These are phyloP conservation scores for Acanthochromis polyacanthus DNA, from an alignment of 2,113 vertebrate genomes.

Conservation along the genomic window DNA sequence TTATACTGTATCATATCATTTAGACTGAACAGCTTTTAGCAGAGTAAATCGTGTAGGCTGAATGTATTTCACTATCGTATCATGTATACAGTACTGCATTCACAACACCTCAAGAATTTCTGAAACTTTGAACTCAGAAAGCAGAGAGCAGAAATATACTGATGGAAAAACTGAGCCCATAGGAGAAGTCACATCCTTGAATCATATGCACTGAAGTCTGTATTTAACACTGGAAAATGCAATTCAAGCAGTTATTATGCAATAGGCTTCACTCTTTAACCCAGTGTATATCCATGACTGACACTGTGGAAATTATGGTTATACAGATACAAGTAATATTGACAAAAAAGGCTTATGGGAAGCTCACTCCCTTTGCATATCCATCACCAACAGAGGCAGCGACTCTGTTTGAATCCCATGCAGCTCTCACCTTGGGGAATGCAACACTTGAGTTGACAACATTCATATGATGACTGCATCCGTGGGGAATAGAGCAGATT, in stretches of 20 bases:
- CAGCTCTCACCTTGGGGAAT: constrained; percentile 30
- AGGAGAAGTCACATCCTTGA: constrained; percentile 14
- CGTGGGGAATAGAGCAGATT: constrained; percentile 5
- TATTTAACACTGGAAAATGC: constrained; percentile 22
- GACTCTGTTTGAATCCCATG: constrained; percentile 39
- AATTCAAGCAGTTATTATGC: constrained; percentile 37
- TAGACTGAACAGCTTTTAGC: not conserved
- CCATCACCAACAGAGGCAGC: constrained; percentile 39
- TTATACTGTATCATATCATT: not conserved
- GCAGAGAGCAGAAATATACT: not conserved
- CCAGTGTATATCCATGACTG: constrained; percentile 34
- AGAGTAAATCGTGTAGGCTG: not conserved
- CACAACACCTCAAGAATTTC: not conserved
- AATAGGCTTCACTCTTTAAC: constrained; percentile 41
- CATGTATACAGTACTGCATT: not conserved
- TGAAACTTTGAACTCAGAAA: constrained; percentile 5
- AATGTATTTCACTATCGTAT: not conserved
- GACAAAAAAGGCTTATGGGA: constrained; percentile 47
- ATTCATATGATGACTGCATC: constrained; percentile 12
- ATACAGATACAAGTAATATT: constrained; percentile 28
- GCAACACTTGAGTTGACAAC: constrained; percentile 11
- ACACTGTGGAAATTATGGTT: constrained; percentile 44
- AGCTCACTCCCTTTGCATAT: constrained; percentile 42
- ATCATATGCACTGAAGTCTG: not conserved
- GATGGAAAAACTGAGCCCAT: constrained; percentile 9